A percentile compares a stretch with the other conserved stretches of the same genome.
phyloP scores from a whole-genome alignment of 30 jellyfish, hydroid and myxozoan genomes.

The Nemopilema nomurai region DNA sequence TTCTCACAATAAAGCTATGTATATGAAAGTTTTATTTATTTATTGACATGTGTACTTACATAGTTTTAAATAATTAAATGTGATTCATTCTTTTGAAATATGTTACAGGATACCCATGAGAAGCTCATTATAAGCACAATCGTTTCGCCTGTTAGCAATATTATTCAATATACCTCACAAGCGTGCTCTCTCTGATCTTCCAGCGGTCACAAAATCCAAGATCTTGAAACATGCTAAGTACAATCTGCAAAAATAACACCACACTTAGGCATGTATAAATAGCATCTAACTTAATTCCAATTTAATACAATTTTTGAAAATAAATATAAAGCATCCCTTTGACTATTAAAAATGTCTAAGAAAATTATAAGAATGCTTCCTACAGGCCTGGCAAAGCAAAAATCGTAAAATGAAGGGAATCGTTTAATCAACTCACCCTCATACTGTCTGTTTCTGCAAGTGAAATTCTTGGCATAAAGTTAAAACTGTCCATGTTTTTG shows the following conservation, averaged over 20 bases:
- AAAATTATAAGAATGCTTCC: background rate
- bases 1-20: no score
- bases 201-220: conserved; percentile 77
- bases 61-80: no score
- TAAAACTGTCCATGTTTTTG: conserved; percentile 68
- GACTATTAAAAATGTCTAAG: background rate
- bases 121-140: no score
- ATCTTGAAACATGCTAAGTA: conserved; percentile 85
- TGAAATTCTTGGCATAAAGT: conserved; percentile 89
- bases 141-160: background rate
- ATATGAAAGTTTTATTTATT: no score
- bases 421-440: conserved; percentile 52
- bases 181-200: conserved; percentile 81
- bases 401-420: no score
- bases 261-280: conserved; percentile 2
- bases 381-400: no score
- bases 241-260: conserved; percentile 66
- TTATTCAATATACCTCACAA: conserved; percentile 69
- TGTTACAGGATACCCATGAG: no score
- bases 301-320: no score
- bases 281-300: no score
- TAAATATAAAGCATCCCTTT: background rate
- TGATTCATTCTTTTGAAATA: no score
- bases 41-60: no score
- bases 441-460: conserved; percentile 80